Percentiles rank a stretch among this genome's conserved stretches.
Conservation (phyloP, 2,888 invertebrate species). For the Chaetoderma sp. region DNA sequence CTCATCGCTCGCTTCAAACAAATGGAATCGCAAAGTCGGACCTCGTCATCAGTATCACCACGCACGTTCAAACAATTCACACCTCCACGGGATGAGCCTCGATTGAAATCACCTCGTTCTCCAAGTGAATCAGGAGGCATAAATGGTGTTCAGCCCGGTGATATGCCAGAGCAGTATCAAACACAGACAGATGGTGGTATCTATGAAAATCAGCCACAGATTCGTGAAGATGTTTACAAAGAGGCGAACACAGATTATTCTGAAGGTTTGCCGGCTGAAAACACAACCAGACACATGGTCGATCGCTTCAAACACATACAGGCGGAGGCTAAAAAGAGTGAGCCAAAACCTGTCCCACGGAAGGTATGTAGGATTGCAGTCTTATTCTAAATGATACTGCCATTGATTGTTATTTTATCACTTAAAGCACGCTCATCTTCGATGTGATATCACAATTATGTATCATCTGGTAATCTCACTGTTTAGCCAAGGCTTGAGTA, state of each 20-base stretch:
- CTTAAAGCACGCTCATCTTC: not conserved
- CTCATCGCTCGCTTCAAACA: slow-evolving; percentile 43
- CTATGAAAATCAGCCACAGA: slow-evolving; percentile 54
- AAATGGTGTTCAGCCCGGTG: slow-evolving; percentile 51
- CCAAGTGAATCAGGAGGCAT: slow-evolving; percentile 46
- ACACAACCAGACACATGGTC: slow-evolving; percentile 86
- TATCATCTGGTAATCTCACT: too few species aligned
- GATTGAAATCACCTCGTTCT: slow-evolving; percentile 44
- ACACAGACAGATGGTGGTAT: slow-evolving; percentile 45
- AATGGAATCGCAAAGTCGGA: slow-evolving; percentile 33
- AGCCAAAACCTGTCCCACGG: slow-evolving; percentile 42
- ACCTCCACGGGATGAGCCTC: slow-evolving; percentile 45
- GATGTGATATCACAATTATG: too few species aligned
- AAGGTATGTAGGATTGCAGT: slow-evolving; percentile 41
- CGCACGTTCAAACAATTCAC: slow-evolving; percentile 46
- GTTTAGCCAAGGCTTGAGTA: too few species aligned
- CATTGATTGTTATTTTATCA: not conserved
- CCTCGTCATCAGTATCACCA: slow-evolving; percentile 24
- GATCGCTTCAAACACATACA: slow-evolving; percentile 89
- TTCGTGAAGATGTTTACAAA: slow-evolving; percentile 69
- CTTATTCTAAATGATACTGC: not conserved
- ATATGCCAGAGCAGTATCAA: slow-evolving; percentile 59
- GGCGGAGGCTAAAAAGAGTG: slow-evolving; percentile 46
- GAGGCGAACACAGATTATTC: slow-evolving; percentile 62
- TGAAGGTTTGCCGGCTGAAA: slow-evolving; percentile 71